These are phyloP conservation scores for Trochalopteron elliotii DNA, from an alignment of 2,113 vertebrate species.

Conservation along the genomic window DNA sequence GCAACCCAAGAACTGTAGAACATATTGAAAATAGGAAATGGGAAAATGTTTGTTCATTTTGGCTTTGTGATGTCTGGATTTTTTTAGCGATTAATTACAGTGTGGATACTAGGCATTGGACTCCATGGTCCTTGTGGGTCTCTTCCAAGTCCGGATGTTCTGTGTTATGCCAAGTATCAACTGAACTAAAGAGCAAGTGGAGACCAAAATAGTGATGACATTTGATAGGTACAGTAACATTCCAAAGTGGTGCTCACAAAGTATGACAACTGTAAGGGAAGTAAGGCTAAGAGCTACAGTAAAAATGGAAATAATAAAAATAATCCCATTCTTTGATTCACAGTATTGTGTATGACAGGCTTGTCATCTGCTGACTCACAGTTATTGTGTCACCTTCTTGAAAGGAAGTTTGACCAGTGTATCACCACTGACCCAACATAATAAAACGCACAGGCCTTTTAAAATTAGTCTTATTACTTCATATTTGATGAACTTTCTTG, in stretches of 20 bases:
- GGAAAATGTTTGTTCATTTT: neutral
- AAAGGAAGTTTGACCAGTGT: neutral
- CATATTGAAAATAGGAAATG: neutral
- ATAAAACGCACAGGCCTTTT: neutral
- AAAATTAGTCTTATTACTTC: neutral
- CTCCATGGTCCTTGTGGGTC: neutral
- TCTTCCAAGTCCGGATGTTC: neutral
- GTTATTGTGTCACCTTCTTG: neutral
- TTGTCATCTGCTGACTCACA: neutral
- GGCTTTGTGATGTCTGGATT: neutral
- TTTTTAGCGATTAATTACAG: neutral
- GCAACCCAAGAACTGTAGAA: neutral
- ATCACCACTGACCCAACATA: neutral
- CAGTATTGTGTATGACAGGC: neutral
- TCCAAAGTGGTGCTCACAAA: neutral
- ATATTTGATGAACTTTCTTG: neutral
- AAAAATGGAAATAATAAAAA: neutral
- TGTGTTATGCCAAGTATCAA: neutral
- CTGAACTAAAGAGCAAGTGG: neutral
- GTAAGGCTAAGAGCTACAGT: neutral
- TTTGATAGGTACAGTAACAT: neutral
- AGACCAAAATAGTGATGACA: neutral
- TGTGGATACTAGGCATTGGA: neutral
- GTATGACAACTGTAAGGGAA: neutral
- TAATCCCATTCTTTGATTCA: neutral